Percentiles rank a stretch among this genome's conserved stretches.
phyloP scores from a whole-genome alignment of 2,113 vertebrate genomes.

The Ceyx melanurus region DNA sequence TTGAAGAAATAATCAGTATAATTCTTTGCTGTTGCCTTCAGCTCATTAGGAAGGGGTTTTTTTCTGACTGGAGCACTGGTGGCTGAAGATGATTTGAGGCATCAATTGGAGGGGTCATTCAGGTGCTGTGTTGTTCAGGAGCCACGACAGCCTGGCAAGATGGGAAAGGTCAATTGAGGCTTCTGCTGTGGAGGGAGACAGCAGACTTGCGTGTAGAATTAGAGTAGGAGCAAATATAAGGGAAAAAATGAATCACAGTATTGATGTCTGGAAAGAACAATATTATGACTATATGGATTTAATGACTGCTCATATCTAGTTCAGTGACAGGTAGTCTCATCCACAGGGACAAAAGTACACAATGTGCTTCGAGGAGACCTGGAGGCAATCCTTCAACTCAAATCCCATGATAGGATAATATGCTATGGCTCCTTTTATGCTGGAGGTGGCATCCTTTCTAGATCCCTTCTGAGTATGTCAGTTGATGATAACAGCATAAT shows the following conservation, averaged over 20 bases:
- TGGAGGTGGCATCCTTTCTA: conserved; percentile 51
- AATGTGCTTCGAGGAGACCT: conserved; percentile 32
- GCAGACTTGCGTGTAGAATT: background rate
- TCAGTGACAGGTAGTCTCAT: conserved; percentile 40
- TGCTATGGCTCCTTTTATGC: conserved; percentile 38
- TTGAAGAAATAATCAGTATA: conserved; percentile 3
- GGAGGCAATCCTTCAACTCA: conserved; percentile 33
- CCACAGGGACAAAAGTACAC: conserved; percentile 40
- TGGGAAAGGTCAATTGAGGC: background rate
- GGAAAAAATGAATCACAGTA: background rate
- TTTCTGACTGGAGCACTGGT: background rate
- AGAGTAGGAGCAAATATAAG: background rate
- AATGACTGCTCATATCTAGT: conserved; percentile 22
- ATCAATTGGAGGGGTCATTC: background rate
- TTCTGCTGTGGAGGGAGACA: background rate
- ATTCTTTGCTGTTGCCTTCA: background rate
- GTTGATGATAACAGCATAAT: conserved; percentile 68
- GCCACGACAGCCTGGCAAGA: background rate
- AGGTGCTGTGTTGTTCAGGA: background rate
- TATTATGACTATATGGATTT: conserved; percentile 30
- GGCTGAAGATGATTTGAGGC: background rate
- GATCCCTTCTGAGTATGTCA: conserved; percentile 62
- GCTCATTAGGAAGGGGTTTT: background rate
- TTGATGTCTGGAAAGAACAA: conserved; percentile 32
- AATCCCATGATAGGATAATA: conserved; percentile 62